These are phyloP conservation scores for Axea sp. DNA, from an alignment of 2,888 invertebrate genomes.

Conservation along the genomic window DNA sequence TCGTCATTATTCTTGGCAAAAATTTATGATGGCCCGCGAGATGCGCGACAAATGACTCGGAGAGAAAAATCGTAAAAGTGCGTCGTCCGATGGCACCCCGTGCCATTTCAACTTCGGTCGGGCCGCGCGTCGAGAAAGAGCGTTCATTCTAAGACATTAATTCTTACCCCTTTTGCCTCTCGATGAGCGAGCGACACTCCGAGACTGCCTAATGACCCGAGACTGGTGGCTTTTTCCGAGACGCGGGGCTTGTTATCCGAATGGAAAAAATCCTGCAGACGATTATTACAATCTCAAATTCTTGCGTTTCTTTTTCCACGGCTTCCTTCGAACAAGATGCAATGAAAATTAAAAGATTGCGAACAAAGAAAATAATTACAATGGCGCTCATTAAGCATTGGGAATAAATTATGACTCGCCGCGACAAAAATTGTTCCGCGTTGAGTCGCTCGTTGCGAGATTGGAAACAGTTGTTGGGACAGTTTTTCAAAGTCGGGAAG, in stretches of 20 bases:
- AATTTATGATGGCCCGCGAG: slow-evolving; percentile 54
- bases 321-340: too few relatives aligned
- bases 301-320: slow-evolving; percentile 33
- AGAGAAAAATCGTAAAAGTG: slow-evolving; percentile 76
- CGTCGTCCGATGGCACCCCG: slow-evolving; percentile 66
- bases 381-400: slow-evolving; percentile 76
- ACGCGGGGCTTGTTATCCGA: slow-evolving; percentile 64
- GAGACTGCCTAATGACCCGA: slow-evolving; percentile 78
- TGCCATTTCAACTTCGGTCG: slow-evolving; percentile 65
- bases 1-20: slow-evolving; percentile 45
- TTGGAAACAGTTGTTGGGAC: slow-evolving; percentile 28
- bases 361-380: slow-evolving; percentile 67
- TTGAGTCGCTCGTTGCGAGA: slow-evolving; percentile 45
- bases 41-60: slow-evolving; percentile 71
- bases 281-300: slow-evolving; percentile 69
- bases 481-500: slow-evolving; percentile 32
- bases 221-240: slow-evolving; percentile 64
- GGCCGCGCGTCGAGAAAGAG: slow-evolving; percentile 67
- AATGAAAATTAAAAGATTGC: neutral
- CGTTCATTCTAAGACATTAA: slow-evolving; percentile 80
- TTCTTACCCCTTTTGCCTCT: slow-evolving; percentile 76
- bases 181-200: slow-evolving; percentile 64
- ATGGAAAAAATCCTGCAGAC: slow-evolving; percentile 60
- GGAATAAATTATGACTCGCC: slow-evolving; percentile 74
- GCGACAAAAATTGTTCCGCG: slow-evolving; percentile 70